These are phyloP conservation scores for Bolinopsis microptera DNA, from an alignment of 37 sponge, comb jelly and placozoan genomes.

Conservation along the genomic window DNA sequence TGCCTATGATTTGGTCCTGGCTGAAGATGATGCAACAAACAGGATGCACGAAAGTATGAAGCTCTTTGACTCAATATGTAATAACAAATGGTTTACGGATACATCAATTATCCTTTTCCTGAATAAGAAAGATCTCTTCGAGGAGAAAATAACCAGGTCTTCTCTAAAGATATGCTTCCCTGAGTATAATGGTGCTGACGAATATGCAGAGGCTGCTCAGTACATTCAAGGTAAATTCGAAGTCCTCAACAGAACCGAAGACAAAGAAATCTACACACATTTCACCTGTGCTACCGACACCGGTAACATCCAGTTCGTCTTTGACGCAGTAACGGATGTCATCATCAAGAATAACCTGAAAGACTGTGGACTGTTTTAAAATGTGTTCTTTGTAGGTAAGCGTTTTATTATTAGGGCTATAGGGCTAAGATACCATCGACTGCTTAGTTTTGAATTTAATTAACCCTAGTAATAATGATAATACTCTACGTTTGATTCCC, in stretches of 20 bases:
- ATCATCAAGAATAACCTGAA: conserved; percentile 84
- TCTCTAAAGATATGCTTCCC: conserved; percentile 87
- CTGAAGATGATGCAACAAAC: conserved; percentile 90
- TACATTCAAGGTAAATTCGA: conserved; percentile 79
- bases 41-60: conserved; percentile 91
- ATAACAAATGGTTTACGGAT: conserved; percentile 83
- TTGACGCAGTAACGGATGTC: conserved; percentile 89
- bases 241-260: conserved; percentile 71
- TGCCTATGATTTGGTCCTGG: conserved; percentile 84
- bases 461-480: not conserved
- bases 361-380: conserved; percentile 78
- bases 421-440: conserved; percentile 54
- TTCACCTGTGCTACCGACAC: conserved; percentile 95
- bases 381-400: conserved; percentile 66
- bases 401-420: conserved; percentile 55
- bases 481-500: not conserved
- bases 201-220: conserved; percentile 71
- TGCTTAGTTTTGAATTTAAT: conserved; percentile 40
- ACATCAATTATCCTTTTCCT: conserved; percentile 93
- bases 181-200: conserved; percentile 79
- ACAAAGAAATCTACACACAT: conserved; percentile 88
- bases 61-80: conserved; percentile 92
- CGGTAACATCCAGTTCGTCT: conserved; percentile 84
- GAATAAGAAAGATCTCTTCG: conserved; percentile 93
- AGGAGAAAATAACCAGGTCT: conserved; percentile 76